Evolutionary conservation across 2,113 vertebrate species (phyloP), one percentile per base, ranked within the genome.

Genomic region (Dicrurus megarhynchus): DNA sequence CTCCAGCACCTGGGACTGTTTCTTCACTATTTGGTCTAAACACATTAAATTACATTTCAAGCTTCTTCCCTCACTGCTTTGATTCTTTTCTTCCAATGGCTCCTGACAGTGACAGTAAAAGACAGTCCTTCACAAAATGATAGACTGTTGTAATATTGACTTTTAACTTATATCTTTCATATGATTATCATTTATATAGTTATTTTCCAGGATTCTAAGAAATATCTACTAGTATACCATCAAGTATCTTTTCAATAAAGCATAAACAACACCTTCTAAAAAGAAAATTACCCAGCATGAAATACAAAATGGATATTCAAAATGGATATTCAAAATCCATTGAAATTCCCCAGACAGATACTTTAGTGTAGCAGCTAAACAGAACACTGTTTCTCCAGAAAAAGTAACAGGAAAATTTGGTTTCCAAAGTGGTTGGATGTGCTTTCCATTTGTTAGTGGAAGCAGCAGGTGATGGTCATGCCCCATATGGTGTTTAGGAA

Each of bases 161-260:
- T 60, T 59, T 24, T 24, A 83, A 90, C 11, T 77, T 84, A 37
- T 42, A 35, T 79, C 65, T 15, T 87, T 76, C 64, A 53, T 37
- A 32, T 20, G 11, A 68, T 76, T 87, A 75, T n/a, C 15, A 75
- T 76, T 83, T 46, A 56, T 61, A 65, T 24, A 56, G 65, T 61
- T 73, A 83, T 89, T 88, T 88, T 61, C 46, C 17, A 55, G 41
- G 17, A 94, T 56, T 70, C 74, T 84, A 87, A 65, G 63, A 88
- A 90, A 57, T 65, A 88, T 27, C 67, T 69, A 44, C 70, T 24
- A n/a, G 37, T 27, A 83, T 13, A 77, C 9, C 33, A 73, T 61
- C 41, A 80, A 33, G 37, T 39, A n/a, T 67, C 73, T 93, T 88
- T 83, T 83, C 75, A 86, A 69, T 63, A 57, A 94, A 88, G 55